Evolutionary conservation across 1,140 invertebrate genomes (phyloP).

Genomic region (Agrypnia vestita): DNA sequence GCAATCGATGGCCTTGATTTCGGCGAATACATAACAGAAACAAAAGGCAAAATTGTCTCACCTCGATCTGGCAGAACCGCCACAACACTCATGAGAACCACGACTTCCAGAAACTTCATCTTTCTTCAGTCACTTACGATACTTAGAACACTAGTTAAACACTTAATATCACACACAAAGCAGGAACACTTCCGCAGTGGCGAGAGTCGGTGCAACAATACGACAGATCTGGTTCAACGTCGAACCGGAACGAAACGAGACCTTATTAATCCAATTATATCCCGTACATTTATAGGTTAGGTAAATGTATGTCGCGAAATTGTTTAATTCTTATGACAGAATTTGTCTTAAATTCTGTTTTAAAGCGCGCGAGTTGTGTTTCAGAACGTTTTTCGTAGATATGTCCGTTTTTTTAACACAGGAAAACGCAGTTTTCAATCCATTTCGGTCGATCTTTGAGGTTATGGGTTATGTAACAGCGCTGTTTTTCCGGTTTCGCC

Average conservation of each 20-base stretch:
- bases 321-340: no score
- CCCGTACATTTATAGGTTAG: conserved; percentile 24
- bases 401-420: neutral
- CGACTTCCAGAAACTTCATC: conserved; percentile 9
- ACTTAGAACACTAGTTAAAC: conserved; percentile 5
- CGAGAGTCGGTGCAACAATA: neutral
- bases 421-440: neutral
- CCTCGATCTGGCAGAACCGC: neutral
- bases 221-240: neutral
- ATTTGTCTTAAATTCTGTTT: no score
- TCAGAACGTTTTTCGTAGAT: neutral
- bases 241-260: neutral
- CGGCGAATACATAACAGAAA: no score
- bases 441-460: neutral
- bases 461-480: conserved; percentile 26
- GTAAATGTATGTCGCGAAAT: neutral
- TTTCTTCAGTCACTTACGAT: neutral
- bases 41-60: neutral
- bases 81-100: neutral
- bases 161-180: conserved; percentile 12
- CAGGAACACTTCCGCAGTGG: neutral
- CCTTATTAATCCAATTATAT: conserved; percentile 2
- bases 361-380: no score
- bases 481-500: neutral
- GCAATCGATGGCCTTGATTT: no score